Conservation (phyloP, 2,888 invertebrate genomes). For the Suillia variegata region DNA sequence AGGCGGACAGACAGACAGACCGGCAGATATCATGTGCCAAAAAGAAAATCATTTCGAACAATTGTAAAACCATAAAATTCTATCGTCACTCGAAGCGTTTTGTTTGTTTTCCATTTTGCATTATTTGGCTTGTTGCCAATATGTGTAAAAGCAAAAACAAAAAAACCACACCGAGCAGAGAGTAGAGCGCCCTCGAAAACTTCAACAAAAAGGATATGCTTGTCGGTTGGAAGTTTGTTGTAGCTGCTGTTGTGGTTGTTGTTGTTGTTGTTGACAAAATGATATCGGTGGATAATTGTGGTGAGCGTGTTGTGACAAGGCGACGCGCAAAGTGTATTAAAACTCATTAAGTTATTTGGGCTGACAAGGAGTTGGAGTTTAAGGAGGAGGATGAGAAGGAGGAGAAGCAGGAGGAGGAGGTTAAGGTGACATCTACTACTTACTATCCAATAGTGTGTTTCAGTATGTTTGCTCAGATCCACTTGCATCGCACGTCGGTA, state of each 20-base stretch:
- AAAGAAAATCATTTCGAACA: constrained; percentile 43
- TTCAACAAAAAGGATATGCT: not conserved
- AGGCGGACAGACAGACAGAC: not conserved
- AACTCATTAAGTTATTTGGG: constrained; percentile 7
- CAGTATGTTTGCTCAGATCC: constrained; percentile 58
- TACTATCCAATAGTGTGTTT: constrained; percentile 62
- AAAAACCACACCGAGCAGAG: not conserved
- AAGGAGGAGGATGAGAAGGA: not conserved
- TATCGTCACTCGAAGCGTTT: constrained; percentile 33
- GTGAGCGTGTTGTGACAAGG: not conserved
- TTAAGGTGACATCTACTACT: constrained; percentile 41
- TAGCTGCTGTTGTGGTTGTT: no score
- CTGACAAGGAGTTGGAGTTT: not conserved
- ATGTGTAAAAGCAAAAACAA: not conserved
- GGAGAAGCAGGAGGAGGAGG: not conserved
- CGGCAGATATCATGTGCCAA: no score
- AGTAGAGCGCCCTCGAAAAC: not conserved
- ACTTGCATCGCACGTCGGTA: constrained; percentile 60
- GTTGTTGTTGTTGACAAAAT: not conserved
- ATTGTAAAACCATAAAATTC: constrained; percentile 42
- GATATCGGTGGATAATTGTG: constrained; percentile 14
- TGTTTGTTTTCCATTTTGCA: no score
- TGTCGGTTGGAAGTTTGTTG: no score
- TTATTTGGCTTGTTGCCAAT: constrained; percentile 31
- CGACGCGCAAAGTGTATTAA: not conserved